Evolutionary conservation across 2,888 invertebrate genomes (phyloP).

Genomic region (Allolobophora icterica): DNA sequence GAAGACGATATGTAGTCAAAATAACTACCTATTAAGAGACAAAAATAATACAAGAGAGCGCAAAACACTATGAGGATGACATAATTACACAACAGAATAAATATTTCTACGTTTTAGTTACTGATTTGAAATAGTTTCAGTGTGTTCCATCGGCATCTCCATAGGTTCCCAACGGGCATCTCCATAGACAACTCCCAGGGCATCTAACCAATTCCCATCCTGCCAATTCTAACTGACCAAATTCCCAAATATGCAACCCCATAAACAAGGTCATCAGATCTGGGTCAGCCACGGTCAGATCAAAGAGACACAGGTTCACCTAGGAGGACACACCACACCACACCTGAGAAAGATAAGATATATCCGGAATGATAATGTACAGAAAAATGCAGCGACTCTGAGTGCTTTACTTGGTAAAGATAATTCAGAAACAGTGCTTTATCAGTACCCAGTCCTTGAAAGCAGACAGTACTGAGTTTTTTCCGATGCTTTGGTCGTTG

Average conservation of each 20-base stretch:
- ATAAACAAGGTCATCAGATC: background rate
- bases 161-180: background rate
- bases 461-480: background rate
- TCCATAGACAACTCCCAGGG: background rate
- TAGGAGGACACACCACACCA: background rate
- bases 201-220: no score
- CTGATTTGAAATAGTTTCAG: background rate
- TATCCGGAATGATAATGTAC: background rate
- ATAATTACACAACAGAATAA: background rate
- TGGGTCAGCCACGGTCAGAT: background rate
- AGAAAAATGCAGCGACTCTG: background rate
- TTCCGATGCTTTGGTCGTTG: background rate
- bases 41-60: no score
- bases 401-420: conserved; percentile 2
- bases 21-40: no score
- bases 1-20: background rate
- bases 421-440: background rate
- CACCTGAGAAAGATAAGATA: background rate
- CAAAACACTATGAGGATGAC: background rate
- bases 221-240: background rate
- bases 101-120: background rate
- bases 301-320: background rate
- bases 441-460: background rate
- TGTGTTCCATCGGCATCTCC: background rate
- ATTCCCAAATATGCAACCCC: background rate